Evolutionary conservation across 2,113 vertebrate genomes (phyloP), one percentile per base, ranked within the genome.

Genomic region (Tautogolabrus adspersus): DNA sequence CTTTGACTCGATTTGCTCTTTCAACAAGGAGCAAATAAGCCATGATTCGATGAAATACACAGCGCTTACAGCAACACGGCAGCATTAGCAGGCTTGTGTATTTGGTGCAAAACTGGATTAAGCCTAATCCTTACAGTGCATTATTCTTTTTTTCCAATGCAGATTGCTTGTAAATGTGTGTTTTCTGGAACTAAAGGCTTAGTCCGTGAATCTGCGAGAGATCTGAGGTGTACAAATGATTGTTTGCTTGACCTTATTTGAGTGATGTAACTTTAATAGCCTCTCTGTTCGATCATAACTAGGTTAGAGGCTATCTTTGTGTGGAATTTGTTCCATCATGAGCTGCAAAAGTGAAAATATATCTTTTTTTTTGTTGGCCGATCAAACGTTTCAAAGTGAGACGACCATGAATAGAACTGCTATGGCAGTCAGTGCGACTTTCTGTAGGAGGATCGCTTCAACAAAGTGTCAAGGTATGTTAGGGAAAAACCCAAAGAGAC

Each of bases 21-120:
- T 87, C 82, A 85, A 77, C 80, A 74, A 61, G 75, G 61, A 66
- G 65, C 55, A 88, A 90, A 83, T 84, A 88, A 90, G 70, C 87
- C 73, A 69, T 0, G 44, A 75, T 83, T 86, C 79, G 79, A 77
- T 81, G 19, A 71, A 81, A 80, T 68, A 44, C 61, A 66, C 34
- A 80, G 78, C 12, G 71, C 75, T 76, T 82, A 75, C 42, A 67
- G 71, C 69, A 61, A 74, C 72, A 60, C 42, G 62, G 84, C 77
- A 75, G 75, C 84, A 88, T 90, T 87, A 89, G 75, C 15, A 49
- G 60, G 69, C 72, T 51, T 0, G 34, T 47, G 66, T 84, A 79
- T 84, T 83, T 77, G 88, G 77, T 78, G 77, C 83, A 87, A 73
- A 93, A 88, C 81, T 87, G 89, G 88, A 92, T 91, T 93, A 92